Evolutionary conservation across 2,113 vertebrate genomes (phyloP).

Genomic region (Hippolais icterina): DNA sequence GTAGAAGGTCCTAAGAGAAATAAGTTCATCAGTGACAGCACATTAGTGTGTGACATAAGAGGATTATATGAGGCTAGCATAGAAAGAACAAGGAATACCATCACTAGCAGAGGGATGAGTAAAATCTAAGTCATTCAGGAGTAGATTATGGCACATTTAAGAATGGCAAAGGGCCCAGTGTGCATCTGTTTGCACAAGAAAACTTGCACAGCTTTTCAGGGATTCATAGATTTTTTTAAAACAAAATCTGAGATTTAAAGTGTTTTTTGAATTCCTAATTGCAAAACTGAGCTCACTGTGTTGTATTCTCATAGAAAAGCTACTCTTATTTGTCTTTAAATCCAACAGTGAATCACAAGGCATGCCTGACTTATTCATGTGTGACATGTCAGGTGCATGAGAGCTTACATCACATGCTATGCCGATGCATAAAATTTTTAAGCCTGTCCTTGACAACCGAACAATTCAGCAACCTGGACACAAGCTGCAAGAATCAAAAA

Average conservation of each 20-base stretch:
- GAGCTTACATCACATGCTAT: slow-evolving; percentile 56
- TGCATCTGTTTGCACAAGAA: not conserved
- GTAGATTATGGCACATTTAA: not conserved
- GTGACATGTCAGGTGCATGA: slow-evolving; percentile 58
- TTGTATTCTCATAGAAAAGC: not conserved
- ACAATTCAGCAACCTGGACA: slow-evolving; percentile 46
- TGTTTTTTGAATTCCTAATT: not conserved
- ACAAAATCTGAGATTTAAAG: not conserved
- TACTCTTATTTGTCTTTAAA: slow-evolving; percentile 35
- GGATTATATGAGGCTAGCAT: not conserved
- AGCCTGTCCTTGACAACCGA: slow-evolving; percentile 61
- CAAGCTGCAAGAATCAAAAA: slow-evolving; percentile 53
- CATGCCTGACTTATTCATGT: slow-evolving; percentile 12
- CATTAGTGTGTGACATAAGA: not conserved
- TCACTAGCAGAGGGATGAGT: not conserved
- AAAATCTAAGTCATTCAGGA: not conserved
- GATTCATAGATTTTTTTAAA: not conserved
- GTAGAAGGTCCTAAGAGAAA: not conserved
- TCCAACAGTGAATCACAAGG: slow-evolving; percentile 4
- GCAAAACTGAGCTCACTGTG: not conserved
- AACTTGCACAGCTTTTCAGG: not conserved
- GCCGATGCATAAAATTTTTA: slow-evolving; percentile 60
- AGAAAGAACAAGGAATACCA: not conserved
- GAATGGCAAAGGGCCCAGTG: not conserved
- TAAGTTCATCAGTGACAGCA: not conserved